Evolutionary conservation across 2,797 vertebrate genomes (phyloP).

Genomic region (Carcharodon carcharias): DNA sequence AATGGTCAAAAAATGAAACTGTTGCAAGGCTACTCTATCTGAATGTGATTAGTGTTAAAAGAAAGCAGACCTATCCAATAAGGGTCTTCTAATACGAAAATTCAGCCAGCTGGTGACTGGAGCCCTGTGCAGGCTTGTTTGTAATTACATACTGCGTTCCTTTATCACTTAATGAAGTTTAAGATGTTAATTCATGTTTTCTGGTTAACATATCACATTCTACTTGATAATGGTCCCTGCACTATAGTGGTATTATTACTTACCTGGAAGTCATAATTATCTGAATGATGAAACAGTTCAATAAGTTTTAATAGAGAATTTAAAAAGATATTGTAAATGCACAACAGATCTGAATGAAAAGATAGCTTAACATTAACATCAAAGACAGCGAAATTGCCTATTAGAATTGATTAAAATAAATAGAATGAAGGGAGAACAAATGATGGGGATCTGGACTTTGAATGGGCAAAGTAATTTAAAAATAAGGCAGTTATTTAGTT

Average conservation of each 20-base stretch:
- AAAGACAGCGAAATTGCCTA: background rate
- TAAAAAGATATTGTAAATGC: background rate
- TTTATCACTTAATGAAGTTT: background rate
- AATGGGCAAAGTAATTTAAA: background rate
- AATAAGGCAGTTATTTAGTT: background rate
- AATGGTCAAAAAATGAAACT: background rate
- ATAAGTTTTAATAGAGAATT: background rate
- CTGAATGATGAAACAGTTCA: background rate
- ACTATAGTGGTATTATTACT: background rate
- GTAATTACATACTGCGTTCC: background rate
- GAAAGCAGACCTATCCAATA: background rate
- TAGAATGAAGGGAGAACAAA: background rate
- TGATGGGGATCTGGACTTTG: background rate
- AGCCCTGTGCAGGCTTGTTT: background rate
- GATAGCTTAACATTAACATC: background rate
- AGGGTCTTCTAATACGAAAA: background rate
- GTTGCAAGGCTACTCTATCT: background rate
- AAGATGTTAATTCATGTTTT: background rate
- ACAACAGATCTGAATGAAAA: background rate
- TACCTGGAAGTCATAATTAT: constrained; percentile 41
- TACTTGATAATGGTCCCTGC: background rate
- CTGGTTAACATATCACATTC: background rate
- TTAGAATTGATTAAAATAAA: background rate
- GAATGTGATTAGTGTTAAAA: background rate
- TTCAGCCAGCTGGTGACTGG: background rate